A percentile compares a stretch with the other conserved stretches of the same genome.
Conservation (phyloP, 2,113 vertebrate species). For the Suricata suricatta region DNA sequence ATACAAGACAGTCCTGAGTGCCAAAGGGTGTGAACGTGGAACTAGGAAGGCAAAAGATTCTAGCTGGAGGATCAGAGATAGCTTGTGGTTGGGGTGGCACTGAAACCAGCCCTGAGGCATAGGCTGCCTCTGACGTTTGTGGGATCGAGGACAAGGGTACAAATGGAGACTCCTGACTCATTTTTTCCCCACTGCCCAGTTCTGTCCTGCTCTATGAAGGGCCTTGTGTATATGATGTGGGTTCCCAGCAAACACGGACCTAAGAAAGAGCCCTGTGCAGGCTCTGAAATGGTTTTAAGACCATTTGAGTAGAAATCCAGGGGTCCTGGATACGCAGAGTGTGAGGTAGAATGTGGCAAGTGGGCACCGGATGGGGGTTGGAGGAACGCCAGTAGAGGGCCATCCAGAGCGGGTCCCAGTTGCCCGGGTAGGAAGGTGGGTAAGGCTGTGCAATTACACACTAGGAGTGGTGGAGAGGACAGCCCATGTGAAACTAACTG, state of each 20-base stretch:
- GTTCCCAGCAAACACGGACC: background rate
- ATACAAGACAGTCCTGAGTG: background rate
- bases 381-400: background rate
- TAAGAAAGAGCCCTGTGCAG: background rate
- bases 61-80: background rate
- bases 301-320: background rate
- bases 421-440: background rate
- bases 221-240: background rate
- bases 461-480: background rate
- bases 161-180: background rate
- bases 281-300: background rate
- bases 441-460: background rate
- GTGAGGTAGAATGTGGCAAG: background rate
- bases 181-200: background rate
- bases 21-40: background rate
- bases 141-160: background rate
- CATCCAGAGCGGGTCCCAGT: background rate
- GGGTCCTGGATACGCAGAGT: background rate
- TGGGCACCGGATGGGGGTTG: background rate
- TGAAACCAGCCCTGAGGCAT: background rate
- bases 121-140: background rate
- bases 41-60: background rate
- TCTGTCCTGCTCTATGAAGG: background rate
- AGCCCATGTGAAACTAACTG: background rate
- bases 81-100: background rate